Conservation (phyloP, 2,113 vertebrate species). For the Dromiciops gliroides region DNA sequence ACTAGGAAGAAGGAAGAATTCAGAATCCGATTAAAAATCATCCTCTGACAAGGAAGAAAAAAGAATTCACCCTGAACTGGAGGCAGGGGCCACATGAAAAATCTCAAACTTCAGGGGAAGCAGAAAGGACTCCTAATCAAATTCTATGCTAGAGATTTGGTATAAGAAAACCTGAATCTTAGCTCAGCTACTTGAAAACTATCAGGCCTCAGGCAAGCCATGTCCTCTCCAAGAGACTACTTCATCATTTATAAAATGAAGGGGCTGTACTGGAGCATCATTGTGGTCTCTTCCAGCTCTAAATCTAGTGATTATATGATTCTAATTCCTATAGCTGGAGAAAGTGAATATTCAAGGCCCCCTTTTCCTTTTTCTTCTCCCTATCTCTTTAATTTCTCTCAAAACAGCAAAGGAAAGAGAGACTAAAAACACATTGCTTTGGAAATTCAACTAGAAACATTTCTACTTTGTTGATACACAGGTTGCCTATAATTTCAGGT, state of each 20-base stretch:
- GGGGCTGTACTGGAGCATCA: background rate
- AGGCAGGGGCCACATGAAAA: background rate
- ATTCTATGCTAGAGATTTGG: background rate
- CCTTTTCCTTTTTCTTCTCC: background rate
- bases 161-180: background rate
- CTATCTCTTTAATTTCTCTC: background rate
- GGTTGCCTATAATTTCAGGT: slow-evolving; percentile 55
- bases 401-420: background rate
- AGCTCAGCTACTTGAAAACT: background rate
- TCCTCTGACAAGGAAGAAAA: background rate
- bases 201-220: background rate
- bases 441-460: slow-evolving; percentile 69
- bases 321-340: slow-evolving; percentile 48
- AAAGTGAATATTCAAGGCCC: slow-evolving; percentile 60
- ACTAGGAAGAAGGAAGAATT: background rate
- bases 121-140: background rate
- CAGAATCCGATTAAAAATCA: background rate
- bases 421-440: slow-evolving; percentile 62
- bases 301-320: background rate
- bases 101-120: background rate
- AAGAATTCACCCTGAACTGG: background rate
- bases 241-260: background rate
- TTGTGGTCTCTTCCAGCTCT: background rate
- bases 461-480: slow-evolving; percentile 51
- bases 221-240: background rate